Conservation (phyloP, 2,888 invertebrate genomes). For the Idaea aversata region DNA sequence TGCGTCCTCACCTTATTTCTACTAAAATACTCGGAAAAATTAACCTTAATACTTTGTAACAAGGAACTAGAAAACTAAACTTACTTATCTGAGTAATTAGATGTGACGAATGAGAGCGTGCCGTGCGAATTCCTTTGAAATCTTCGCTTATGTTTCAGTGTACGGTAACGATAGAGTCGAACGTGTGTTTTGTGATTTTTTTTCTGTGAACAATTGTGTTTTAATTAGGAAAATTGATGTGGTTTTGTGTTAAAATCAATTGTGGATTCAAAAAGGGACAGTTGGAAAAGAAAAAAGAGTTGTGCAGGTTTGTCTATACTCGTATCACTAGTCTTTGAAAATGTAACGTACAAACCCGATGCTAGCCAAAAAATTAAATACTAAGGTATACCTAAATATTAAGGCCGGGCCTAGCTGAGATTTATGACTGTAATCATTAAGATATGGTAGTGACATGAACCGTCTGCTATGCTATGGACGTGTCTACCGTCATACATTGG, state of each 20-base stretch:
- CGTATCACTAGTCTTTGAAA: neutral
- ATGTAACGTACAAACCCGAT: neutral
- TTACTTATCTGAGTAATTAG: conserved; percentile 53
- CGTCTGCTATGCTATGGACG: neutral
- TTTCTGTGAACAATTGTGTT: conserved; percentile 5
- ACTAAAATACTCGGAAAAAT: conserved; percentile 24
- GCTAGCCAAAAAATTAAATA: neutral
- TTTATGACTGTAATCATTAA: neutral
- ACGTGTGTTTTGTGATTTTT: conserved; percentile 26
- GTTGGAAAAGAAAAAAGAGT: neutral
- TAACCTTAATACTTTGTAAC: conserved; percentile 29
- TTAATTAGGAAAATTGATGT: conserved; percentile 8
- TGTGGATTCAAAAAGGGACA: neutral
- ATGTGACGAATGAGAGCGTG: conserved; percentile 65
- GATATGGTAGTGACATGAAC: neutral
- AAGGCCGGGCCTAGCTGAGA: neutral
- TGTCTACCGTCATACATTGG: neutral
- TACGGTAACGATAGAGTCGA: conserved; percentile 36
- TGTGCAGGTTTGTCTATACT: neutral
- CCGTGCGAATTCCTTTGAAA: conserved; percentile 69
- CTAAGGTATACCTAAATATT: neutral
- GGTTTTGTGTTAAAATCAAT: conserved; percentile 13
- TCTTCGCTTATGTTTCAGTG: conserved; percentile 50
- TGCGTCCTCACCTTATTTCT: conserved; percentile 53
- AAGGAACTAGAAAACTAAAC: conserved; percentile 30